Conservation (phyloP, 2,113 vertebrate species). For the Tringa solitaria region DNA sequence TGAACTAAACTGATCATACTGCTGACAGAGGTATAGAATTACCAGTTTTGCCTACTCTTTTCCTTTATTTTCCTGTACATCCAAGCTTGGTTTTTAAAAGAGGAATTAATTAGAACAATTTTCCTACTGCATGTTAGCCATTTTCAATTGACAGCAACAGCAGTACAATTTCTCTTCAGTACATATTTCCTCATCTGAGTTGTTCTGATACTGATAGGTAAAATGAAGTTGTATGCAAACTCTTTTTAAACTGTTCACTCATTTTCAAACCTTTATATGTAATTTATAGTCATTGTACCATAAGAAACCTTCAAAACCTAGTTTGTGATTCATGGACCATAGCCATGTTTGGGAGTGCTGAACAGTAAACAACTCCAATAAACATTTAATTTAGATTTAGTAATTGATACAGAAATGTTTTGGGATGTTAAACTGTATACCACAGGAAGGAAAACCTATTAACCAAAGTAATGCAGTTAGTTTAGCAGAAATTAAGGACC, state of each 20-base stretch:
- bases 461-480: slow-evolving; percentile 1
- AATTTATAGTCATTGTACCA: slow-evolving; percentile 54
- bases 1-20: neutral
- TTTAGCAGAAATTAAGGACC: slow-evolving; percentile 39
- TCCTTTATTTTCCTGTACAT: neutral
- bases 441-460: slow-evolving; percentile 50
- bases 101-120: neutral
- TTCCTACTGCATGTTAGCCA: neutral
- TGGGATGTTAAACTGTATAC: slow-evolving; percentile 12
- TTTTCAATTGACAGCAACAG: neutral
- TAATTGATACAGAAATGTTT: slow-evolving; percentile 46
- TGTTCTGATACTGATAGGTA: slow-evolving; percentile 30
- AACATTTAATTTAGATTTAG: slow-evolving; percentile 65
- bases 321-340: neutral
- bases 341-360: neutral
- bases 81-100: neutral
- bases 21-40: neutral
- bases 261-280: slow-evolving; percentile 43
- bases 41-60: neutral
- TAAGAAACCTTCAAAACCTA: slow-evolving; percentile 20
- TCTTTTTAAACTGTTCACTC: slow-evolving; percentile 39
- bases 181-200: neutral
- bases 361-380: slow-evolving; percentile 52
- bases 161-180: neutral
- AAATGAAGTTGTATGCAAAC: slow-evolving; percentile 12